A percentile compares a stretch with the other conserved stretches of the same genome.
Evolutionary conservation across 2,113 vertebrate species (phyloP).

Genomic region (Nerophis lumbriciformis): DNA sequence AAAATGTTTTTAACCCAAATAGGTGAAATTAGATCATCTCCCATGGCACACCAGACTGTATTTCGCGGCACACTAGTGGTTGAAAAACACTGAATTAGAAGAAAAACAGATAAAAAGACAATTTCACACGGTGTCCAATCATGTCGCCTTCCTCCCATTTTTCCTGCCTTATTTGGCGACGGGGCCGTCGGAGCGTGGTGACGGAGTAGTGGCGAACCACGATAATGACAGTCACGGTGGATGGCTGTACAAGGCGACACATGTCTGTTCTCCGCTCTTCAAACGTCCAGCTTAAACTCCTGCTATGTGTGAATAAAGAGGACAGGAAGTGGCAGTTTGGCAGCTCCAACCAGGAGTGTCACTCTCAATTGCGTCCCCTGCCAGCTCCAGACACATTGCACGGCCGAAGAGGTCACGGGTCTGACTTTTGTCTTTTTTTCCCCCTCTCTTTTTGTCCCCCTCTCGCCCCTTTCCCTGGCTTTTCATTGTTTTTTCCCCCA

Average conservation of each 20-base stretch:
- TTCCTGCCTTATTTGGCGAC: conserved; percentile 33
- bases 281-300: conserved; percentile 70
- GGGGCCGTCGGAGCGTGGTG: conserved; percentile 39
- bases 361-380: conserved; percentile 76
- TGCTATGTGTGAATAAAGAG: conserved; percentile 75
- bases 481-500: conserved; percentile 36
- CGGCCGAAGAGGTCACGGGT: conserved; percentile 69
- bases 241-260: conserved; percentile 71
- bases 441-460: conserved; percentile 4
- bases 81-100: conserved; percentile 28
- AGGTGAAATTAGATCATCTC: too few relatives aligned
- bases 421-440: conserved; percentile 48
- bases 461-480: conserved; percentile 1
- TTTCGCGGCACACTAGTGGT: too few relatives aligned
- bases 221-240: conserved; percentile 68
- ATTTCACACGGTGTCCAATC: conserved; percentile 3
- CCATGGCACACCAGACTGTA: too few relatives aligned
- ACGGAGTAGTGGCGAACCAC: conserved; percentile 59
- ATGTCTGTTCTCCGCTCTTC: conserved; percentile 75
- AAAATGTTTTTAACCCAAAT: too few relatives aligned
- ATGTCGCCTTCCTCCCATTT: conserved; percentile 13
- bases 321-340: conserved; percentile 80
- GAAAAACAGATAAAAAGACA: conserved; percentile 13
- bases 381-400: conserved; percentile 69
- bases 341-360: conserved; percentile 79